Conservation (phyloP, 2,797 vertebrate genomes). For the Synaphobranchus kaupii region DNA sequence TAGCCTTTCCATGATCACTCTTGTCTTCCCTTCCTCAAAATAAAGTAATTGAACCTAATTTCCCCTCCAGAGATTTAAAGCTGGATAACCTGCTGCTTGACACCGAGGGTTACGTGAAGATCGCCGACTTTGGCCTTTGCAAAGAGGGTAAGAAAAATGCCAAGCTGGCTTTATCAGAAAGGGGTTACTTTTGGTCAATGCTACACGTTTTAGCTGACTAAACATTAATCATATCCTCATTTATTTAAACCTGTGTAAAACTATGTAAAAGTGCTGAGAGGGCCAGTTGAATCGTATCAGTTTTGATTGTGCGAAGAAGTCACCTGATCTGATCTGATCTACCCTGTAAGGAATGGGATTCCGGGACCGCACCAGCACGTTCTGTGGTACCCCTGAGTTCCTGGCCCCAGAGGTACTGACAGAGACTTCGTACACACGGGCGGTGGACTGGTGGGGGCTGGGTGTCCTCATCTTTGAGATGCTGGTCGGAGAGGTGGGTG, state of each 20-base stretch:
- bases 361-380: constrained; percentile 95
- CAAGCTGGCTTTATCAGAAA: not conserved
- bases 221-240: not conserved
- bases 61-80: constrained; percentile 81
- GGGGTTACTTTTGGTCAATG: not conserved
- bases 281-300: not conserved
- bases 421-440: constrained; percentile 96
- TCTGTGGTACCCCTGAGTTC: constrained; percentile 97
- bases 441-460: constrained; percentile 99
- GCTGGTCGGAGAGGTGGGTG: constrained; percentile 95
- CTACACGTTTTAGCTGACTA: not conserved
- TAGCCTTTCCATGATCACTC: not conserved
- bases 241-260: not conserved
- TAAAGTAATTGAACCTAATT: not conserved
- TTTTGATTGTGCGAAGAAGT: not conserved
- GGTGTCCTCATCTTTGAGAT: constrained; percentile 99
- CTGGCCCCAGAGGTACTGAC: constrained; percentile 96
- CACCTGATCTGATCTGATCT: not conserved
- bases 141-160: constrained; percentile 86
- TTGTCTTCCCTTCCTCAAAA: not conserved
- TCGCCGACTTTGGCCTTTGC: constrained; percentile 97
- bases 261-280: not conserved
- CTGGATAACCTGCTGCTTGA: constrained; percentile 95
- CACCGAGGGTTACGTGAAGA: constrained; percentile 98
- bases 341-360: constrained; percentile 91